Conservation (phyloP, 2,888 invertebrate genomes). For the Lutraria lutraria region DNA sequence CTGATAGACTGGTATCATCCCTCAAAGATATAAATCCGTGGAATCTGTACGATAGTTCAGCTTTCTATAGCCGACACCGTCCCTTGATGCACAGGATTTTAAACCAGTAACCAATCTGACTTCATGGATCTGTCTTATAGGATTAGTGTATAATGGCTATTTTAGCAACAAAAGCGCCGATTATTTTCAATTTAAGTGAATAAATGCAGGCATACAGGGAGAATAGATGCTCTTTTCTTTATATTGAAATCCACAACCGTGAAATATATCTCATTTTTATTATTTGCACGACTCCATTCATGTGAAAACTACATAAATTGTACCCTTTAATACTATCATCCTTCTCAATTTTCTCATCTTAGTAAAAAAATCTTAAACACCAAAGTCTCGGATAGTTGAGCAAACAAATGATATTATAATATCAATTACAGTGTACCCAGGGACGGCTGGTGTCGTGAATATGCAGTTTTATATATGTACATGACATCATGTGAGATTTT, state of each 20-base stretch:
- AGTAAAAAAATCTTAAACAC: neutral
- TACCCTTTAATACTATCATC: neutral
- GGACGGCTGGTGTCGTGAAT: neutral
- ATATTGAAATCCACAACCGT: neutral
- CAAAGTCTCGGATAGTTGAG: neutral
- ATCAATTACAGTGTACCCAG: neutral
- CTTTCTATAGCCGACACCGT: too few relatives aligned
- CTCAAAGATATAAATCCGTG: neutral
- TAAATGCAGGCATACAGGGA: neutral
- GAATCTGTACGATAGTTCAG: too few relatives aligned
- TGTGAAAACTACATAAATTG: neutral
- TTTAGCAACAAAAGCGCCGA: neutral
- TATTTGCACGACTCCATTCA: slow-evolving; percentile 5
- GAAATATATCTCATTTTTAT: neutral
- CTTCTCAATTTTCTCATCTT: neutral
- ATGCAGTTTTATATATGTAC: neutral
- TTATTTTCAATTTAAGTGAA: neutral
- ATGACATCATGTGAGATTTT: neutral
- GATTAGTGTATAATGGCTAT: neutral
- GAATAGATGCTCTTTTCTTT: neutral
- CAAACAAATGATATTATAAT: neutral
- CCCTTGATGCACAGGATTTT: neutral
- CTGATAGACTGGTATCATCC: too few relatives aligned
- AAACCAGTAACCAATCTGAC: neutral
- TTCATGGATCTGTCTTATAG: neutral